Conservation (phyloP, 2,113 vertebrate genomes). For the Podiceps cristatus region DNA sequence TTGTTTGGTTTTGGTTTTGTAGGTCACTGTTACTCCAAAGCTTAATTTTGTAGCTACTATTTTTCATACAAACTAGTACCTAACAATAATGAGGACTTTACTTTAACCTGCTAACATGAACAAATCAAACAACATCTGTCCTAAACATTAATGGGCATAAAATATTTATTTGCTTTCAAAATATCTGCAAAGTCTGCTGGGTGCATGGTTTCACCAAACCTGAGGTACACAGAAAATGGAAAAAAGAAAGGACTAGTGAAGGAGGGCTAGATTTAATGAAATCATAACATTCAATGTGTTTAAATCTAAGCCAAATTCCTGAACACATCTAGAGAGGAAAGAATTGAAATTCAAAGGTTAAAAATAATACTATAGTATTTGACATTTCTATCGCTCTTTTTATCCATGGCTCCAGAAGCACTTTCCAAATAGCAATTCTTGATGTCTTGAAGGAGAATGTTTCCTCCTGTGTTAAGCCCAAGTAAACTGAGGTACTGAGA, state of each 20-base stretch:
- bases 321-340: background rate
- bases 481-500: background rate
- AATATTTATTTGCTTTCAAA: background rate
- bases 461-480: background rate
- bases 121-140: background rate
- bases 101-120: background rate
- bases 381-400: background rate
- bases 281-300: background rate
- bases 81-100: background rate
- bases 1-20: background rate
- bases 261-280: background rate
- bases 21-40: background rate
- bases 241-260: background rate
- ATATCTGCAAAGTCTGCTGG: background rate
- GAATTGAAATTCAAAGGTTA: background rate
- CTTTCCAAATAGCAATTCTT: background rate
- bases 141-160: background rate
- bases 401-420: background rate
- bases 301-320: background rate
- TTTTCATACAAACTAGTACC: background rate
- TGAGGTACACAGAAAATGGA: background rate
- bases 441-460: background rate
- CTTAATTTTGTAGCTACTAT: background rate
- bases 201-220: background rate
- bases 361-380: background rate